Conservation (phyloP, 2,113 vertebrate genomes). For the Nesoenas mayeri region DNA sequence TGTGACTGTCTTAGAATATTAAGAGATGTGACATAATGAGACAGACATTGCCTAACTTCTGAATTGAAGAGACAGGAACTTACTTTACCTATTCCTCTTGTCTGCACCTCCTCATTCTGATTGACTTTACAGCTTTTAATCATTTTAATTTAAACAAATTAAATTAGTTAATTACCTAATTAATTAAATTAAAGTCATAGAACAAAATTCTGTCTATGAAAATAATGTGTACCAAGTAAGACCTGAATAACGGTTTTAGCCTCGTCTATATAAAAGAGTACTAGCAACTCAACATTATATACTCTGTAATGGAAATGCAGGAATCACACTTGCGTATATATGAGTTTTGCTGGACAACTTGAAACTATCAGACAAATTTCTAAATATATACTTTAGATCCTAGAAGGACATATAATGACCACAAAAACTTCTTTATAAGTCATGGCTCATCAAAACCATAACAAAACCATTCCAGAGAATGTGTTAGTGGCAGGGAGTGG, state of each 20-base stretch:
- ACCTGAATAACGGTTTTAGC: not conserved
- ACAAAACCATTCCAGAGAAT: not conserved
- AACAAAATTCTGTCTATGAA: not conserved
- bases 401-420: not conserved
- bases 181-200: not conserved
- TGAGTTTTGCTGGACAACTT: not conserved
- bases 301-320: not conserved
- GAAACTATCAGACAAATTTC: not conserved
- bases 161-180: not conserved
- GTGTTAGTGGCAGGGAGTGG: accelerated
- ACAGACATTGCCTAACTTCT: not conserved
- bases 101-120: not conserved
- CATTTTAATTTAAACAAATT: not conserved
- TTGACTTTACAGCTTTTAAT: not conserved
- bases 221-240: not conserved
- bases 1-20: not conserved
- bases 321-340: not conserved
- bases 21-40: not conserved
- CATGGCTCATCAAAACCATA: not conserved
- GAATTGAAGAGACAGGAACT: not conserved
- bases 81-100: not conserved
- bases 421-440: not conserved
- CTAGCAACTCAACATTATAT: not conserved
- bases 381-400: not conserved
- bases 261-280: not conserved